Evolutionary conservation across 2,113 vertebrate species (phyloP).

Genomic region (Ceuthmochares aereus): DNA sequence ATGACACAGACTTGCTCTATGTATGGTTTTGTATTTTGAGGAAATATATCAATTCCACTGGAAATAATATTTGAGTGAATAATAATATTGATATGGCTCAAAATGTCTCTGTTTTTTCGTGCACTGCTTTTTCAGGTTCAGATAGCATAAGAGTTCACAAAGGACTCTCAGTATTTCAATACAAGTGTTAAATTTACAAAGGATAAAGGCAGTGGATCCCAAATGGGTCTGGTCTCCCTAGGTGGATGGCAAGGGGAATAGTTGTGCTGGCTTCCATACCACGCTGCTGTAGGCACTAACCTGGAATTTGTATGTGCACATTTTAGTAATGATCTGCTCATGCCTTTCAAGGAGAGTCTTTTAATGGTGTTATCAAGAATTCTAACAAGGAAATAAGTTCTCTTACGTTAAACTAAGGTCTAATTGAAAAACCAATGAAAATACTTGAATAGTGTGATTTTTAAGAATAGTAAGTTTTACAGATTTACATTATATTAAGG

Average conservation of each 20-base stretch:
- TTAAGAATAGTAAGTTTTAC: neutral
- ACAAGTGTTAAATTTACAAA: neutral
- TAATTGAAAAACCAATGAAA: neutral
- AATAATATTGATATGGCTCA: neutral
- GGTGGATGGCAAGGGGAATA: neutral
- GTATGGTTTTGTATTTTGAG: neutral
- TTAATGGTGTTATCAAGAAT: neutral
- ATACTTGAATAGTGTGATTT: neutral
- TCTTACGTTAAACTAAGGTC: neutral
- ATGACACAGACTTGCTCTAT: neutral
- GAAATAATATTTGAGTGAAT: neutral
- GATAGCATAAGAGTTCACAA: neutral
- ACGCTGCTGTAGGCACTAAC: neutral
- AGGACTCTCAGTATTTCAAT: neutral
- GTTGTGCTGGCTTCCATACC: neutral
- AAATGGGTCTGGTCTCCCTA: neutral
- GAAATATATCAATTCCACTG: neutral
- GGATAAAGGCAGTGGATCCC: neutral
- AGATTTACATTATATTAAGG: neutral
- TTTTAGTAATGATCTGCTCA: neutral
- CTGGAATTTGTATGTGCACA: neutral
- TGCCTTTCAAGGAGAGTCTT: neutral
- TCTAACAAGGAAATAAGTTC: neutral
- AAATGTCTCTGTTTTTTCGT: neutral
- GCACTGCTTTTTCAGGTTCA: neutral